Evolutionary conservation across 1,140 invertebrate species (phyloP), one percentile per base, ranked within the genome.

Genomic region (Drosophila gunungcola): DNA sequence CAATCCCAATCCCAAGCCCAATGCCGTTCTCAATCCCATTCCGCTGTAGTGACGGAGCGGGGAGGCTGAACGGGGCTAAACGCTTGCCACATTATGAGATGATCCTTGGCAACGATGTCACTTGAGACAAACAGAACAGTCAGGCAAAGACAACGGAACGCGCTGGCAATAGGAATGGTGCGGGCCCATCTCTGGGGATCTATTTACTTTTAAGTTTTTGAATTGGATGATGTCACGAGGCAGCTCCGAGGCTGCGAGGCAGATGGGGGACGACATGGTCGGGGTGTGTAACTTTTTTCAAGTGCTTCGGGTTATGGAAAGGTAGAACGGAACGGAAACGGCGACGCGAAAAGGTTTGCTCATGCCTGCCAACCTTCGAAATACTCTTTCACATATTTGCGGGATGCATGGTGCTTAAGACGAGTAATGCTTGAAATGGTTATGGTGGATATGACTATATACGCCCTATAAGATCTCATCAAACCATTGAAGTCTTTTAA

Each of bases 191-290:
- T 88, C 84, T 88, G 61, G 84, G 84, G 84, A 88, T 88, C 84
- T 88, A 88, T 88, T 88, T 88, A 89, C 84, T 88, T 88, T 88
- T 84, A 88, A 88, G 84, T 88, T 89, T 88, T 63, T 89, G 41
- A 89, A 88, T 89, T 89, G 83, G 84, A 89, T 88, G 84, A 88
- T 84, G 84, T 88, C 83, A 89, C 83, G 64, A 79, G 48, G 36
- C 51, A 39, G 39, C 49, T 16, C 21, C n/a, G 52, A 56, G 16
- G 16, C 16, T 21, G 16, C 16, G 16, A 21, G 16, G 16, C 16
- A 75, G 51, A 27, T 12, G 34, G 25, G 29, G 34, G 13, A 36
- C 38, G 21, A 21, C 38, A 29, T 42, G 27, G 43, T 29, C 43
- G 42, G 69, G 73, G 80, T 68, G 78, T 69, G 63, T 78, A 75